Evolutionary conservation across 2,113 vertebrate genomes (phyloP).

Genomic region (Fulmarus glacialis): DNA sequence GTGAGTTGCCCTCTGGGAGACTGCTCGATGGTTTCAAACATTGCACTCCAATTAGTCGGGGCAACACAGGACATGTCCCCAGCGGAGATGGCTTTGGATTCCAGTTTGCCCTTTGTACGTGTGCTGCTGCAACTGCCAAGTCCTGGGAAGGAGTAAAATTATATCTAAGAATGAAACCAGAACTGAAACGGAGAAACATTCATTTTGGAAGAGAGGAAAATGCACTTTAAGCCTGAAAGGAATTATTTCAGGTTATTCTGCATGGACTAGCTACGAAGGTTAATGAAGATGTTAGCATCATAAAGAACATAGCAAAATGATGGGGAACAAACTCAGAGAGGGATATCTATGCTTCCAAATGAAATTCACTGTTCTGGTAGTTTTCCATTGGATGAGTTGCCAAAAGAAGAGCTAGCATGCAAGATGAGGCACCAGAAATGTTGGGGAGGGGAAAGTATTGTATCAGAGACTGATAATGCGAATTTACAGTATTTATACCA

Average conservation of each 20-base stretch:
- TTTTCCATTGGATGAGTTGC: neutral
- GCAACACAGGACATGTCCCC: neutral
- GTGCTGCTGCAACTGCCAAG: neutral
- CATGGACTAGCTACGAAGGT: neutral
- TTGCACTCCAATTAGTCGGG: slow-evolving; percentile 45
- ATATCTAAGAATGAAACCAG: neutral
- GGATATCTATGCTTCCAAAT: neutral
- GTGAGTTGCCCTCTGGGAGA: slow-evolving; percentile 34
- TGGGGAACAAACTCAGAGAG: neutral
- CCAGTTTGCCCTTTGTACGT: neutral
- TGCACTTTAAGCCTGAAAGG: neutral
- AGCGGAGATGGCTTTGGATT: neutral
- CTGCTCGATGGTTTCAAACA: slow-evolving; percentile 60
- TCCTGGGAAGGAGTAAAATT: slow-evolving; percentile 2
- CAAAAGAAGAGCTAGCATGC: neutral
- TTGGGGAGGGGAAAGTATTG: neutral
- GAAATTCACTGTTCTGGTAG: neutral
- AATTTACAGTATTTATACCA: neutral
- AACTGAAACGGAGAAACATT: neutral
- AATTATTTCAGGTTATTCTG: neutral
- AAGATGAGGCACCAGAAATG: neutral
- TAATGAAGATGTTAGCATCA: neutral
- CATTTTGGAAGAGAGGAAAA: neutral
- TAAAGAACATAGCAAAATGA: neutral
- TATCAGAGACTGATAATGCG: neutral